phyloP scores from a whole-genome alignment of 2,797 vertebrate species.

The Luscinia megarhynchos region DNA sequence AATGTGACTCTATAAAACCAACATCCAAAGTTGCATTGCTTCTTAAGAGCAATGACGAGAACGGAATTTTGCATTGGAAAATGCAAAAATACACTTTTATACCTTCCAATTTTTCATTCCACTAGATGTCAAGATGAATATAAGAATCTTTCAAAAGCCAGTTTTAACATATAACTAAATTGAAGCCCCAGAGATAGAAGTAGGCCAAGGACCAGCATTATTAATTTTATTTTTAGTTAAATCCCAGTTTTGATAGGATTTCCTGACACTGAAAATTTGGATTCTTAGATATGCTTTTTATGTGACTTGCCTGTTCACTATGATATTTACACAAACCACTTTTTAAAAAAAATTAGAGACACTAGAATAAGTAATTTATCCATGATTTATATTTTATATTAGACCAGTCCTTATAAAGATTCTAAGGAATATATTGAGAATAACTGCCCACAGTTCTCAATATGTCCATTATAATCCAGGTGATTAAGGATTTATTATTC shows the following conservation, averaged over 20 bases:
- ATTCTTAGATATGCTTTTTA: background rate
- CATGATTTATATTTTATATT: background rate
- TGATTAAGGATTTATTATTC: background rate
- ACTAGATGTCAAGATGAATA: background rate
- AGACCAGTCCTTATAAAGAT: background rate
- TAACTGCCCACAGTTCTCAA: background rate
- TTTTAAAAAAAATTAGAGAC: background rate
- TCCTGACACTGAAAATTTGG: background rate
- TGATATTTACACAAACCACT: background rate
- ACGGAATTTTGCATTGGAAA: background rate
- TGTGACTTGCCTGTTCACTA: background rate
- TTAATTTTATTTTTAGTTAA: conserved; percentile 23
- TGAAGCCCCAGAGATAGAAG: background rate
- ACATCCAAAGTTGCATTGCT: background rate
- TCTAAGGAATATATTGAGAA: background rate
- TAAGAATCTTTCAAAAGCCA: background rate
- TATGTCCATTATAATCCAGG: background rate
- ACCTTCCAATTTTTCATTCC: background rate
- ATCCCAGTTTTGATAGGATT: background rate
- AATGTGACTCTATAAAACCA: background rate
- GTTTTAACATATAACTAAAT: conserved; percentile 30
- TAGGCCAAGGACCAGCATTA: background rate
- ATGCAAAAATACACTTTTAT: background rate
- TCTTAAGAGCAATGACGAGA: background rate
- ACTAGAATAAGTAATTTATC: background rate